Percentiles rank a stretch among this genome's conserved stretches.
Conservation (phyloP, 2,888 invertebrate genomes). For the Pyrrhia umbra region DNA sequence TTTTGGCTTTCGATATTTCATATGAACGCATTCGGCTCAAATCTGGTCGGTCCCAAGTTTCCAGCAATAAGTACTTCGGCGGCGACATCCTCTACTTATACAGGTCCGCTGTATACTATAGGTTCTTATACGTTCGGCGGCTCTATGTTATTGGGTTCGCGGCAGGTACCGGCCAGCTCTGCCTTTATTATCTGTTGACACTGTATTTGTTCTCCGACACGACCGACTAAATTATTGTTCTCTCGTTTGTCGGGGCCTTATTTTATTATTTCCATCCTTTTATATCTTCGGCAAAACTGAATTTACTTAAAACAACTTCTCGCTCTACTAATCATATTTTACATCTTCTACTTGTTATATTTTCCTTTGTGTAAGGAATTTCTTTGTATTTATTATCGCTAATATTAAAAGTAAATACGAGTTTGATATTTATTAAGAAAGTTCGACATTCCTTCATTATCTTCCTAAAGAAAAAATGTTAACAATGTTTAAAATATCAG, state of each 20-base stretch:
- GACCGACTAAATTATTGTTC: conserved; percentile 76
- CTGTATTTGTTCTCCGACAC: conserved; percentile 77
- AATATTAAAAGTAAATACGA: conserved; percentile 57
- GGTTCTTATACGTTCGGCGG: conserved; percentile 73
- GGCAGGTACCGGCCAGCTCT: conserved; percentile 72
- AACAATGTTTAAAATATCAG: conserved; percentile 57
- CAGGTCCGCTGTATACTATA: conserved; percentile 69
- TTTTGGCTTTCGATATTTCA: conserved; percentile 68
- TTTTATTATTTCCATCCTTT: conserved; percentile 66
- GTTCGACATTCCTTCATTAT: conserved; percentile 56
- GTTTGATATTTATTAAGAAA: conserved; percentile 66
- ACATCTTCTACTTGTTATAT: conserved; percentile 43
- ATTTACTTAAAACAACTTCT: conserved; percentile 65
- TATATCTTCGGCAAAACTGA: conserved; percentile 52
- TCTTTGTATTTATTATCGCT: conserved; percentile 62
- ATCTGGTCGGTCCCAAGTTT: conserved; percentile 69
- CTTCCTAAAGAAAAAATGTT: conserved; percentile 54
- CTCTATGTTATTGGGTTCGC: conserved; percentile 74
- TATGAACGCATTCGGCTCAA: conserved; percentile 72
- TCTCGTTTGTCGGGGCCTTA: conserved; percentile 67
- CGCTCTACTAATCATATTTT: conserved; percentile 62
- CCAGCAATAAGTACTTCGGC: conserved; percentile 74
- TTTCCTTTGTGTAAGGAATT: conserved; percentile 51
- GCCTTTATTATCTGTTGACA: conserved; percentile 81
- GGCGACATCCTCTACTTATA: conserved; percentile 75